phyloP scores from a whole-genome alignment of 2,888 invertebrate species.

The Drosophila parthenogenetica region DNA sequence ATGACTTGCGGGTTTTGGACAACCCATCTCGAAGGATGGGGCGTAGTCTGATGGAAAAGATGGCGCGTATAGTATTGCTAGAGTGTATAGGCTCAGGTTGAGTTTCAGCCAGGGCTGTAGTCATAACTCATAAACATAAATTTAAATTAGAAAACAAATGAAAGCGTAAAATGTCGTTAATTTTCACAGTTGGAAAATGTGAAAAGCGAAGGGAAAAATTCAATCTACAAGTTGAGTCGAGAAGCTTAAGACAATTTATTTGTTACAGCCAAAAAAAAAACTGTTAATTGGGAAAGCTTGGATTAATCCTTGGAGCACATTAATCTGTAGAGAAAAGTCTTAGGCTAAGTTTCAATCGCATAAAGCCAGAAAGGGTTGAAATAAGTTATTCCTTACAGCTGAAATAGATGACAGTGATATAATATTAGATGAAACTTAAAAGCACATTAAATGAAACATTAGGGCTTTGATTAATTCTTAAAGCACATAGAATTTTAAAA shows the following conservation, averaged over 20 bases:
- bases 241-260: slow-evolving; percentile 1
- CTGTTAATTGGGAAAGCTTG: slow-evolving; percentile 1
- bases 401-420: too few relatives aligned
- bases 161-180: slow-evolving; percentile 71
- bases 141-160: slow-evolving; percentile 81
- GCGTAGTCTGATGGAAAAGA: background rate
- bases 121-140: slow-evolving; percentile 80
- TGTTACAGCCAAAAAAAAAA: slow-evolving; percentile 3
- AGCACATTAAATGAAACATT: too few relatives aligned
- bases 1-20: slow-evolving; percentile 11
- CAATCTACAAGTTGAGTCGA: slow-evolving; percentile 10
- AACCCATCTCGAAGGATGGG: background rate
- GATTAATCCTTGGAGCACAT: slow-evolving; percentile 1
- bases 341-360: too few relatives aligned
- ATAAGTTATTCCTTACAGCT: too few relatives aligned
- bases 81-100: slow-evolving; percentile 33
- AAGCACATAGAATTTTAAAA: too few relatives aligned
- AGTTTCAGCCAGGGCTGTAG: slow-evolving; percentile 18
- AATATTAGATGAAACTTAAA: too few relatives aligned
- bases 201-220: slow-evolving; percentile 6
- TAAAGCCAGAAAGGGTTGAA: too few relatives aligned
- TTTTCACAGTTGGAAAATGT: slow-evolving; percentile 37
- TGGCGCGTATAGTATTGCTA: slow-evolving; percentile 3
- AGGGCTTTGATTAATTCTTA: too few relatives aligned
- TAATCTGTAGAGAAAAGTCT: too few relatives aligned